Percentiles rank a stretch among this genome's conserved stretches.
phyloP scores from a whole-genome alignment of 2,797 vertebrate genomes.

The Diplodus puntazzo region DNA sequence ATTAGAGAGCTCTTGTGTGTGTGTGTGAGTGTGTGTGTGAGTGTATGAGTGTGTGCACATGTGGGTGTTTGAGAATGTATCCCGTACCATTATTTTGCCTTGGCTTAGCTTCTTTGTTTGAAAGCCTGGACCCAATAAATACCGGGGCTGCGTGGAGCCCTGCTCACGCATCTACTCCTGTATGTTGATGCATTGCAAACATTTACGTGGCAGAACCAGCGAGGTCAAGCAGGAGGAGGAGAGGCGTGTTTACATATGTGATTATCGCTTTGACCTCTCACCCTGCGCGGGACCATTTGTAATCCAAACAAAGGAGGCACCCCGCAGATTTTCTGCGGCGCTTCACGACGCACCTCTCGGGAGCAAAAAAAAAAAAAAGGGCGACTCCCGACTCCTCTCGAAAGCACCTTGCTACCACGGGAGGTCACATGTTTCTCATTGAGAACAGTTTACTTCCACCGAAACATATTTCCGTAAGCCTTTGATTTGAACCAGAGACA shows the following conservation, averaged over 20 bases:
- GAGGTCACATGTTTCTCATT: constrained; percentile 85
- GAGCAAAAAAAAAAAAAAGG: constrained; percentile 45
- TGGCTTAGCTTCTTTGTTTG: constrained; percentile 56
- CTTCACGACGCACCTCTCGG: constrained; percentile 52
- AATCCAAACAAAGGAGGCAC: constrained; percentile 78
- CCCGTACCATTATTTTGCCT: constrained; percentile 54
- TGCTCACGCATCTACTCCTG: constrained; percentile 31
- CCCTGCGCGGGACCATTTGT: constrained; percentile 73
- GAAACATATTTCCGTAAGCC: constrained; percentile 83
- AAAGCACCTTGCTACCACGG: constrained; percentile 70
- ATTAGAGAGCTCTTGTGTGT: constrained; percentile 69
- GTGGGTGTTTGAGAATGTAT: constrained; percentile 52
- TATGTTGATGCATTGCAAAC: constrained; percentile 71
- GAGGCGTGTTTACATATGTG: constrained; percentile 79
- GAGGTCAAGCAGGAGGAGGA: constrained; percentile 69
- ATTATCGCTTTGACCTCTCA: constrained; percentile 84
- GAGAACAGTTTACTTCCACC: constrained; percentile 83
- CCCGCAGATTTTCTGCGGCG: constrained; percentile 56
- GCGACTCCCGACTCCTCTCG: constrained; percentile 50
- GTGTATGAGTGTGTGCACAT: constrained; percentile 39
- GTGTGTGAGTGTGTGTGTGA: constrained; percentile 23
- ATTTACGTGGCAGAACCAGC: constrained; percentile 73
- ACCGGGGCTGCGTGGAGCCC: background rate
- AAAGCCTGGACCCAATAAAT: constrained; percentile 60
- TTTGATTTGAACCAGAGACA: constrained; percentile 86